These are phyloP conservation scores for Serranus cabrilla DNA, from an alignment of 2,797 vertebrate species.

Conservation along the genomic window DNA sequence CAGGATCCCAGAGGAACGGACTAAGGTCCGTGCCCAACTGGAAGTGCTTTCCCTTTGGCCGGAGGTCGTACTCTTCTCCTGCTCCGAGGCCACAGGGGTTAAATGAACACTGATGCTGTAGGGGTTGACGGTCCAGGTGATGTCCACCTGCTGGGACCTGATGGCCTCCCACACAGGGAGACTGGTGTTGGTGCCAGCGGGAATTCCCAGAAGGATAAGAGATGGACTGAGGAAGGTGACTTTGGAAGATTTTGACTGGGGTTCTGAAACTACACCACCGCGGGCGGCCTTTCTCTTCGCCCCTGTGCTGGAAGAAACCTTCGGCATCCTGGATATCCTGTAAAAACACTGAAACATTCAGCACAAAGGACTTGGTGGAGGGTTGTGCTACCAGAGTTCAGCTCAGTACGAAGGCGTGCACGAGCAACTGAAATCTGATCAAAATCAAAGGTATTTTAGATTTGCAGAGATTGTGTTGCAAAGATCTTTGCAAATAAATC, in stretches of 20 bases:
- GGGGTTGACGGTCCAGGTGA: constrained; percentile 65
- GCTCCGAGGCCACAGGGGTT: constrained; percentile 30
- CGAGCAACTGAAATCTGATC: too few species aligned
- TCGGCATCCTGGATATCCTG: constrained; percentile 40
- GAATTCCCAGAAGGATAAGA: constrained; percentile 62
- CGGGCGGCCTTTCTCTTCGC: constrained; percentile 46
- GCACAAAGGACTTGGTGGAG: too few species aligned
- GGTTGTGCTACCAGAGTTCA: too few species aligned
- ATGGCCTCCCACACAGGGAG: constrained; percentile 74
- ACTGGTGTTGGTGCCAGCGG: constrained; percentile 44
- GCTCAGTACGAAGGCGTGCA: too few species aligned
- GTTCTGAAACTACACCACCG: background rate
- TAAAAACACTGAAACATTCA: too few species aligned
- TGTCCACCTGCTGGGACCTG: constrained; percentile 42
- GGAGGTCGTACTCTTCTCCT: background rate
- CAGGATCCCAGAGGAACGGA: background rate
- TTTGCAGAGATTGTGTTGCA: too few species aligned
- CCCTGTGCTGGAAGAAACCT: background rate
- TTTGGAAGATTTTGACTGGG: background rate
- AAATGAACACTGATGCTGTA: constrained; percentile 60
- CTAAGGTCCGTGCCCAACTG: background rate
- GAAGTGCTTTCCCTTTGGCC: background rate
- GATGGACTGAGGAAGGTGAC: constrained; percentile 29
- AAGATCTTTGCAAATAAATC: too few species aligned
- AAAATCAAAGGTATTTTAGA: too few species aligned